Evolutionary conservation across 2,888 invertebrate species (phyloP).

Genomic region (Loripinus fragilis): DNA sequence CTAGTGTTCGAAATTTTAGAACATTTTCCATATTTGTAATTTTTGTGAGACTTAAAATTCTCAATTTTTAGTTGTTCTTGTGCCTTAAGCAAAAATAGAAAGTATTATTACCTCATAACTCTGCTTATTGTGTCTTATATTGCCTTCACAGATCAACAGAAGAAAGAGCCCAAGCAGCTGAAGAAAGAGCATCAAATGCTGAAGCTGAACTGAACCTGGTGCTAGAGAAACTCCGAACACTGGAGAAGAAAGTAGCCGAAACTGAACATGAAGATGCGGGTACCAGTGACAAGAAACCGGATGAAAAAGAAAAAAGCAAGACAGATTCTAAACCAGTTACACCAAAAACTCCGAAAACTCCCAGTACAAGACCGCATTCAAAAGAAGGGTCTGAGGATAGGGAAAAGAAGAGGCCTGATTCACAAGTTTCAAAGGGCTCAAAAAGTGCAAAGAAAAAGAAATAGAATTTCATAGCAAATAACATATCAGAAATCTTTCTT

Average conservation of each 20-base stretch:
- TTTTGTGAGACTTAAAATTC: too few species aligned
- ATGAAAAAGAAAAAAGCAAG: slow-evolving; percentile 35
- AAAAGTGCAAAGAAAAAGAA: slow-evolving; percentile 5
- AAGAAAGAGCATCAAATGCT: slow-evolving; percentile 70
- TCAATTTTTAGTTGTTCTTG: too few species aligned
- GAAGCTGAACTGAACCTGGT: slow-evolving; percentile 72
- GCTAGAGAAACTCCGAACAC: slow-evolving; percentile 70
- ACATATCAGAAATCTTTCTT: too few species aligned
- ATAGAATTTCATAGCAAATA: not conserved
- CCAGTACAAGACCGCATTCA: slow-evolving; percentile 46
- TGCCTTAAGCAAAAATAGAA: too few species aligned
- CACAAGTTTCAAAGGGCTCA: slow-evolving; percentile 50
- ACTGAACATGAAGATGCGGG: slow-evolving; percentile 38
- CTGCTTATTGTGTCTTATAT: too few species aligned
- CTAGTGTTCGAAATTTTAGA: too few species aligned
- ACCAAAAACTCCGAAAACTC: slow-evolving; percentile 51
- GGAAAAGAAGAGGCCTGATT: slow-evolving; percentile 62
- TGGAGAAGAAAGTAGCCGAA: slow-evolving; percentile 64
- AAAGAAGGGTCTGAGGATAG: slow-evolving; percentile 55
- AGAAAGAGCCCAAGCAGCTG: slow-evolving; percentile 78
- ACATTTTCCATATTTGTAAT: too few species aligned
- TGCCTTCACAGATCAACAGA: slow-evolving; percentile 71
- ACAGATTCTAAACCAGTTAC: slow-evolving; percentile 40
- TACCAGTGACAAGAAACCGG: slow-evolving; percentile 36
- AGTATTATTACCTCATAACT: too few species aligned